Base-by-base conservation (phyloP, 2,797 vertebrate genomes). In the Danionella dracula region DNA sequence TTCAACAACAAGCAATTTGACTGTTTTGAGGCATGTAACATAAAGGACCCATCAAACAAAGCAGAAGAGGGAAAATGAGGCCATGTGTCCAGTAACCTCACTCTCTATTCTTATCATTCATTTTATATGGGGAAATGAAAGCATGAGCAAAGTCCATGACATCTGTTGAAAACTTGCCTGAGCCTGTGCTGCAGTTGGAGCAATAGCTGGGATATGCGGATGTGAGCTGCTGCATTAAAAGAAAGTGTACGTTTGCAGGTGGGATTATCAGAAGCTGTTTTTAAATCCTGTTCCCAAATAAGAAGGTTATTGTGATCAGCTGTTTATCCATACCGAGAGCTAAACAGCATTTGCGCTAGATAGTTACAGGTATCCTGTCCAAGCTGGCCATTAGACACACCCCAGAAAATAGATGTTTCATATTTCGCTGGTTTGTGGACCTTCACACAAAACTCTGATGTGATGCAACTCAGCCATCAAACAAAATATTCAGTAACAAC, bases 71-170 rank as follows among this genome's bases (percentile, higher is more conserved):
- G 35, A 44, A 83, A 81, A 78, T 56, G 31, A 83, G 82, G 87
- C 81, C 85, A 73, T 76, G 68, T 79, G 77, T 68, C 56, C 63
- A 71, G 59, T 71, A 68, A 58, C 38, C 48, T 32, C 27, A 38
- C 37, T 56, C 42, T 34, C 34, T 16, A 54, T 34, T 45, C 71
- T 82, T 79, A 78, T 82, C 78, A 68, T 70, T 79, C 77, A 82
- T 83, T 80, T 80, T 80, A 82, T 75, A 63, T 75, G 73, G 70
- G 60, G 54, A 78, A n/a, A 80, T 73, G 72, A 77, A 82, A 88
- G 85, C 78, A 68, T 81, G 83, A 83, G 83, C 81, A 84, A 80
- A 87, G 83, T 89, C 78, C 80, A 83, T 71, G 64, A 64, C 56
- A 1, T 75, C 76, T 50, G 69, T 74, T 71, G 44, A 34, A 49